Evolutionary conservation across 2,113 vertebrate genomes (phyloP).

Genomic region (Saccopteryx bilineata): DNA sequence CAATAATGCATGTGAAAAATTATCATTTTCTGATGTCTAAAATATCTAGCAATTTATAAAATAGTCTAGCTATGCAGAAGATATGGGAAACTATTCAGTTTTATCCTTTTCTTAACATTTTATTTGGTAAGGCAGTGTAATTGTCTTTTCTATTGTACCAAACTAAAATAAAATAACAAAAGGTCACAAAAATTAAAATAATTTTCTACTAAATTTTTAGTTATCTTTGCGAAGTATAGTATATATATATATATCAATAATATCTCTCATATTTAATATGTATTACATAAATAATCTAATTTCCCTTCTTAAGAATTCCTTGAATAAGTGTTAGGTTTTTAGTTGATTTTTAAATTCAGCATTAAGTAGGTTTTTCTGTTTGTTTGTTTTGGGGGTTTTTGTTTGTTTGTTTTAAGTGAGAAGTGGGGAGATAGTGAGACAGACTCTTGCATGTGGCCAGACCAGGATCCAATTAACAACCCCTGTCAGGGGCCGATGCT

Average conservation of each 20-base stretch:
- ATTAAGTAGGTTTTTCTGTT: neutral
- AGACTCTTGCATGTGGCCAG: no score
- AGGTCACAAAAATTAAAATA: conserved; percentile 4
- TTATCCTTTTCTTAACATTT: conserved; percentile 10
- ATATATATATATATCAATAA: neutral
- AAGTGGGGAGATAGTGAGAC: no score
- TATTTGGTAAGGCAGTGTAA: conserved; percentile 25
- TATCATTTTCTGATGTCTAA: conserved; percentile 14
- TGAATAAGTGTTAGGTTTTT: neutral
- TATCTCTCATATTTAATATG: conserved; percentile 2
- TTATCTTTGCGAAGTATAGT: neutral
- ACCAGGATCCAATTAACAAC: no score
- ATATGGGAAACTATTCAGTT: neutral
- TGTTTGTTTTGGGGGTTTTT: no score
- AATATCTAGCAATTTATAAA: conserved; percentile 46
- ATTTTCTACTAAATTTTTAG: conserved; percentile 23
- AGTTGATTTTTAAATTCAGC: neutral
- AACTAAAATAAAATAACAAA: conserved; percentile 44
- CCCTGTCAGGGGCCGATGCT: no score
- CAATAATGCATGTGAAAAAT: conserved; percentile 42
- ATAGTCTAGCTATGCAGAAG: neutral
- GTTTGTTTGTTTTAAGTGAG: no score
- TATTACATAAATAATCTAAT: neutral
- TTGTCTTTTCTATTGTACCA: neutral
- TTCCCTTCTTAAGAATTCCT: neutral